Conservation (phyloP, 1,140 invertebrate species). For the Diorhabda carinulata region DNA sequence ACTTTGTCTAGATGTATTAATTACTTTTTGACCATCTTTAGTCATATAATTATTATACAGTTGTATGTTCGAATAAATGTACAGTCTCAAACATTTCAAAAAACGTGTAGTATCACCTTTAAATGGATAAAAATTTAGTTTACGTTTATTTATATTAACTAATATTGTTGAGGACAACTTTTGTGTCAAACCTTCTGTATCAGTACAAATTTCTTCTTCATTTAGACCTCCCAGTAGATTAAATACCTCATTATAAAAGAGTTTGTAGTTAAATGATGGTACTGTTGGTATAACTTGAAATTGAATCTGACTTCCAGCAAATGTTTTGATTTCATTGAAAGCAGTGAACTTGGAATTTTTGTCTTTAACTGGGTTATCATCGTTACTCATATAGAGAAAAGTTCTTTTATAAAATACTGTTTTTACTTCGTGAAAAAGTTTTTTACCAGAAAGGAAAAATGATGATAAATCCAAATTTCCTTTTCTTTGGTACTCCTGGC, state of each 20-base stretch:
- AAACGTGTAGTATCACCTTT: slow-evolving; percentile 26
- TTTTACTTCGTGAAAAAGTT: slow-evolving; percentile 33
- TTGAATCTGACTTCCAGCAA: slow-evolving; percentile 30
- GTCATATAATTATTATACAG: slow-evolving; percentile 23
- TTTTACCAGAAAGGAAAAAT: slow-evolving; percentile 36
- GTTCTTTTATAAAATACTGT: slow-evolving; percentile 31
- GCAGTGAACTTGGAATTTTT: slow-evolving; percentile 30
- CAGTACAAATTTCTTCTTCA: slow-evolving; percentile 28
- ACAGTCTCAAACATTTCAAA: slow-evolving; percentile 29
- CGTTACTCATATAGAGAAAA: slow-evolving; percentile 34
- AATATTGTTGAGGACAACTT: slow-evolving; percentile 27
- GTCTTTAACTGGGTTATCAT: slow-evolving; percentile 34
- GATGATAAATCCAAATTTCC: slow-evolving; percentile 28
- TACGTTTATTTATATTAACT: slow-evolving; percentile 18
- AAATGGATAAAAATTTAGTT: slow-evolving; percentile 34
- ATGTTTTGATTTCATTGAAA: slow-evolving; percentile 37
- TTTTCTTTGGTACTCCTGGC: slow-evolving; percentile 28
- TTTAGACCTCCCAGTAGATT: slow-evolving; percentile 15
- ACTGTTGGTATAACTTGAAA: slow-evolving; percentile 33
- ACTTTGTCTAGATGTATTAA: slow-evolving; percentile 9
- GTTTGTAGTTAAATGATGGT: slow-evolving; percentile 29
- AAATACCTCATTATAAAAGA: slow-evolving; percentile 37
- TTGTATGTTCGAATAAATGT: slow-evolving; percentile 22
- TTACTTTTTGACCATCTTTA: slow-evolving; percentile 29
- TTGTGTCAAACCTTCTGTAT: slow-evolving; percentile 30